Percentiles rank a stretch among this genome's conserved stretches.
These are phyloP conservation scores for Styela clava DNA, from an alignment of 23 tunicate genomes.

Conservation along the genomic window DNA sequence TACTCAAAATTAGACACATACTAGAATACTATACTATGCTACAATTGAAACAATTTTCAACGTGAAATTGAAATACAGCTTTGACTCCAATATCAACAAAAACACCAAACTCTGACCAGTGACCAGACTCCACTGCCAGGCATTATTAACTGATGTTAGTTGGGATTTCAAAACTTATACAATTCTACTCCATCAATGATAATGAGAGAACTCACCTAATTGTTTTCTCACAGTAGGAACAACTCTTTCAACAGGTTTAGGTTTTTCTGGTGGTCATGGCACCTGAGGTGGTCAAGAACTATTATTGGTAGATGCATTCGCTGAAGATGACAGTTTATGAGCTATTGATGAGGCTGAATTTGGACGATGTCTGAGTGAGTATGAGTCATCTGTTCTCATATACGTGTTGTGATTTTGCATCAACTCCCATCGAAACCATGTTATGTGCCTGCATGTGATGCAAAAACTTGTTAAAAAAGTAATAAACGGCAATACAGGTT, in stretches of 20 bases:
- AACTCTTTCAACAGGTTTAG: constrained; percentile 7
- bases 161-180: background rate
- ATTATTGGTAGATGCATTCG: constrained; percentile 13
- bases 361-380: constrained; percentile 24
- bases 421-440: constrained; percentile 12
- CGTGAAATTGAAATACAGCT: background rate
- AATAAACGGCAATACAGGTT: too few species aligned
- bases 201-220: constrained; percentile 3
- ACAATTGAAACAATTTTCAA: too few species aligned
- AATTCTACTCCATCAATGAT: too few species aligned
- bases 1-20: too few species aligned
- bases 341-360: constrained; percentile 14
- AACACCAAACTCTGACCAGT: too few species aligned
- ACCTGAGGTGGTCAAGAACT: constrained; percentile 55
- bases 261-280: constrained; percentile 53
- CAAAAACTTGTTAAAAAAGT: background rate
- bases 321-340: constrained; percentile 5
- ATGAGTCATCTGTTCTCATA: background rate
- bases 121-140: too few species aligned
- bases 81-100: background rate
- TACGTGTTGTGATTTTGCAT: background rate
- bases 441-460: constrained; percentile 29
- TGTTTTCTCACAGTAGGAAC: constrained; percentile 17
- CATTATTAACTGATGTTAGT: background rate
- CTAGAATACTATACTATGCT: too few species aligned